Evolutionary conservation across 2,888 invertebrate genomes (phyloP).

Genomic region (Scaeva pyrastri): DNA sequence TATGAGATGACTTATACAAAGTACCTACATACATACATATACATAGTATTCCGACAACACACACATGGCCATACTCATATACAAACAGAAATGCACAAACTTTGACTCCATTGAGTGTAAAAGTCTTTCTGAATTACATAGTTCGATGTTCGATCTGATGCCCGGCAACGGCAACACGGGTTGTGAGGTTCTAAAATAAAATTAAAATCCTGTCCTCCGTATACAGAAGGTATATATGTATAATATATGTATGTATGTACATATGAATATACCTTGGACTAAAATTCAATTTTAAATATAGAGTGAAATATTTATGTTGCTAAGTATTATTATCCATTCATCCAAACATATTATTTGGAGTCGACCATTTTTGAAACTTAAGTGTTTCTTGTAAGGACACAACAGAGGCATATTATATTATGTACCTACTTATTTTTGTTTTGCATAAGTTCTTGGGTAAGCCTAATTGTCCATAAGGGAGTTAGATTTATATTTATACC

Average conservation of each 20-base stretch:
- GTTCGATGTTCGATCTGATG: no score
- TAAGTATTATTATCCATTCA: not conserved
- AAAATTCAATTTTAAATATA: not conserved
- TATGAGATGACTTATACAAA: constrained; percentile 62
- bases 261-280: not conserved
- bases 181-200: no score
- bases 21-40: no score
- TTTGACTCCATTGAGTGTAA: no score
- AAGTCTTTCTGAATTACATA: no score
- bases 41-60: no score
- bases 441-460: not conserved
- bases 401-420: not conserved
- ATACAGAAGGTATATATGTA: no score
- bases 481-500: constrained; percentile 32
- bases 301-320: constrained; percentile 35
- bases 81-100: no score
- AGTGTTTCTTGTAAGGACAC: constrained; percentile 24
- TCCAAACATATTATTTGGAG: constrained; percentile 7
- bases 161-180: no score
- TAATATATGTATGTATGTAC: not conserved
- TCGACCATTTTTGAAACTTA: constrained; percentile 19
- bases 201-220: not conserved
- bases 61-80: no score
- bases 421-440: no score
- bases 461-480: constrained; percentile 58